A percentile compares a stretch with the other conserved stretches of the same genome.
Conservation (phyloP, 2,888 invertebrate species). For the Phyllotreta cruciferae region DNA sequence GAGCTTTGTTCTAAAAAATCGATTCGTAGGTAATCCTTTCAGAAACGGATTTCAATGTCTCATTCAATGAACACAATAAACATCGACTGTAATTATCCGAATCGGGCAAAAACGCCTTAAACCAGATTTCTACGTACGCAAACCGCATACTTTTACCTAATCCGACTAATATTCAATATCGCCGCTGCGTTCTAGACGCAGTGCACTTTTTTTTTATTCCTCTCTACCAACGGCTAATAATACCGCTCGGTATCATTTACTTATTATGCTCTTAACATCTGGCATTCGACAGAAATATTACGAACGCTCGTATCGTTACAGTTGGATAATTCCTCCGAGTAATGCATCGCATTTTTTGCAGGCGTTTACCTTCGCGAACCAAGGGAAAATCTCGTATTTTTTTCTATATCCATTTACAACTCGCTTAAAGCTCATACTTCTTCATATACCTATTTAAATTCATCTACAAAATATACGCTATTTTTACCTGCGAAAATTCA, state of each 20-base stretch:
- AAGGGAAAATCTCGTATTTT: conserved; percentile 13
- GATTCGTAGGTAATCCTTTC: not conserved
- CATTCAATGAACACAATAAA: conserved; percentile 17
- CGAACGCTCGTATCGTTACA: conserved; percentile 36
- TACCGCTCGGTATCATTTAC: conserved; percentile 29
- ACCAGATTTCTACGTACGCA: conserved; percentile 22
- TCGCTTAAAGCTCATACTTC: no score
- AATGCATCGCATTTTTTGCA: conserved; percentile 28
- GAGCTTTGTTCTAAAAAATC: no score
- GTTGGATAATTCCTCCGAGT: conserved; percentile 31
- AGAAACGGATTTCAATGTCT: conserved; percentile 14
- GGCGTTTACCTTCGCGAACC: conserved; percentile 25
- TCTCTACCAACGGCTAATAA: conserved; percentile 25
- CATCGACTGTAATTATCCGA: conserved; percentile 12
- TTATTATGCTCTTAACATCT: conserved; percentile 39
- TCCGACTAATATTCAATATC: conserved; percentile 24
- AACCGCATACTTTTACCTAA: conserved; percentile 21
- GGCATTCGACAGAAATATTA: conserved; percentile 39
- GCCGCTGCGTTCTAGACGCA: conserved; percentile 20
- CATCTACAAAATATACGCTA: no score
- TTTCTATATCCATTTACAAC: no score
- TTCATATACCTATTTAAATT: no score
- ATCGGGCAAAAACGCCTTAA: conserved; percentile 18
- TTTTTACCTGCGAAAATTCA: no score
- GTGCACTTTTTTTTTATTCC: conserved; percentile 27